These are phyloP conservation scores for Drosophila macrospina DNA, from an alignment of 2,888 invertebrate species.

Conservation along the genomic window DNA sequence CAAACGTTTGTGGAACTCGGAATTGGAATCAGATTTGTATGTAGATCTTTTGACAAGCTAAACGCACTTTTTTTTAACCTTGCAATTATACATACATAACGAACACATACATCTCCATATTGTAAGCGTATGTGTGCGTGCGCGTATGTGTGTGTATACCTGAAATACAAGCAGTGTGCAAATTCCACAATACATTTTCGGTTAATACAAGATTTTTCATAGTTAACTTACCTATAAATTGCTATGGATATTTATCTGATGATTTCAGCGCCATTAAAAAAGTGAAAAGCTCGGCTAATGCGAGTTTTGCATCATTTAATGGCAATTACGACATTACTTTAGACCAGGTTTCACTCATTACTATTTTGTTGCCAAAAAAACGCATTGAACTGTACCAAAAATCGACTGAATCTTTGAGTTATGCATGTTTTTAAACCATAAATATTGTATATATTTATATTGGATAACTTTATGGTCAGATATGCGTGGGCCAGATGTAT, in stretches of 20 bases:
- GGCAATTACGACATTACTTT: slow-evolving; percentile 41
- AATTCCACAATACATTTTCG: slow-evolving; percentile 41
- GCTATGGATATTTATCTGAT: slow-evolving; percentile 9
- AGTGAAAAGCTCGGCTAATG: slow-evolving; percentile 44
- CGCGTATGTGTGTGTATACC: slow-evolving; percentile 22
- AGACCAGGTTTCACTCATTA: slow-evolving; percentile 29
- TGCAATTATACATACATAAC: slow-evolving; percentile 28
- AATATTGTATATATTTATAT: slow-evolving; percentile 17
- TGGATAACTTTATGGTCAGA: slow-evolving; percentile 15
- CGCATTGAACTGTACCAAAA: slow-evolving; percentile 35
- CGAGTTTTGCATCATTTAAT: slow-evolving; percentile 36
- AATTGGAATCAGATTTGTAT: slow-evolving; percentile 18
- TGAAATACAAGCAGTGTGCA: slow-evolving; percentile 24
- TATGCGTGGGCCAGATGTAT: slow-evolving; percentile 17
- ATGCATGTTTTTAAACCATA: slow-evolving; percentile 29
- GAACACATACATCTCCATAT: slow-evolving; percentile 6
- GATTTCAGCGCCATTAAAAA: slow-evolving; percentile 43
- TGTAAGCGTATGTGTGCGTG: background rate
- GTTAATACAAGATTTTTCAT: slow-evolving; percentile 31
- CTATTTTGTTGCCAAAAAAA: slow-evolving; percentile 9
- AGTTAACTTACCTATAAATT: slow-evolving; percentile 13
- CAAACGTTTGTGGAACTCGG: slow-evolving; percentile 34
- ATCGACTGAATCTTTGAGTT: slow-evolving; percentile 10
- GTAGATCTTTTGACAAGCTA: slow-evolving; percentile 19
- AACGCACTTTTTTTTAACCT: slow-evolving; percentile 40